Evolutionary conservation across 2,113 vertebrate species (phyloP), one percentile per base, ranked within the genome.

Genomic region (Cyanoramphus novaezelandiae): DNA sequence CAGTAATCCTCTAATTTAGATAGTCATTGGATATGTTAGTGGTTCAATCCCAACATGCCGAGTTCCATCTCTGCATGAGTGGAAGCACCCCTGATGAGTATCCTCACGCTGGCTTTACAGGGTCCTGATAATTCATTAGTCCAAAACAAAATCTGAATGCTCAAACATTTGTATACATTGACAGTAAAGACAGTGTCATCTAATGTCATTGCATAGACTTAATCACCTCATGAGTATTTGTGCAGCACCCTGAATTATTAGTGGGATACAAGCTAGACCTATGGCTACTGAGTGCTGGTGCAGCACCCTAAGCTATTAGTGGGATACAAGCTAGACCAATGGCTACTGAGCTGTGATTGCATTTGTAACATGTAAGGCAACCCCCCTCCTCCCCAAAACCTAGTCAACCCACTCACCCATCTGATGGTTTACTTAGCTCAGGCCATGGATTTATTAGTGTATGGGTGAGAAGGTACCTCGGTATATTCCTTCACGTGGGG

Each of bases 331-430:
- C 16, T 18, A 63, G 41, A 37, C 2, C 23, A 62, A 4, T 13
- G 14, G n/a, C 37, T 75, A 21, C 13, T 46, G 47, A 86, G 31
- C 18, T 76, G 25, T 59, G 44, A 28, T 7, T 49, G 62, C 31
- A 20, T 24, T 29, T 0, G 0, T 24, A 81, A 62, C 7, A 16
- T 0, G 1, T 29, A 39, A 39, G 37, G 37, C 37, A 39, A 39
- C 37, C 37, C 37, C 37, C 37, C 39, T 11, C 39, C 39, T 11
- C 39, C 39, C 39, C 39, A 10, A 39, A 39, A 47, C 19, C 0
- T 1, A 23, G 39, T 43, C 53, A 74, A 23, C 9, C 12, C 14
- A 6, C 33, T 63, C 67, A 44, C 18, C 10, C 39, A 37, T 9
- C 11, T 46, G 19, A 29, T 18, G 59, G 11, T 3, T 72, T 77